Evolutionary conservation across 2,888 invertebrate genomes (phyloP).

Genomic region (Labia minor): DNA sequence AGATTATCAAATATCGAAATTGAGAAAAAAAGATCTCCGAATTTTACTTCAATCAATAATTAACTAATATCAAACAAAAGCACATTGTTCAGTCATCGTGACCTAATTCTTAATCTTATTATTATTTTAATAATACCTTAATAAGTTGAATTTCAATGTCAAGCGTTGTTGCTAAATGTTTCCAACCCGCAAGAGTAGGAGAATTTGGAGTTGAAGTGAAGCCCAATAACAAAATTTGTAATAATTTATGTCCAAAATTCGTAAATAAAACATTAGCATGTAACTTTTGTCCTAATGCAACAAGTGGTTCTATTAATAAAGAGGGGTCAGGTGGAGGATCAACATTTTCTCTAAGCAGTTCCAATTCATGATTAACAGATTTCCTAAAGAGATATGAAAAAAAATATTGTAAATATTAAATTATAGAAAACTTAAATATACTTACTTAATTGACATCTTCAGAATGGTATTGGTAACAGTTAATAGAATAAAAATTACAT

Average conservation of each 20-base stretch:
- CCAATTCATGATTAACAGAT: constrained; percentile 30
- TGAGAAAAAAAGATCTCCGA: no score
- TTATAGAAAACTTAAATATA: not conserved
- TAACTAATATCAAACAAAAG: no score
- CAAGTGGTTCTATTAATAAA: constrained; percentile 27
- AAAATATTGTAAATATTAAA: constrained; percentile 24
- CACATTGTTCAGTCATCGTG: no score
- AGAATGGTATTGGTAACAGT: no score
- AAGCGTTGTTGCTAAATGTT: constrained; percentile 15
- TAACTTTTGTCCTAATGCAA: constrained; percentile 28
- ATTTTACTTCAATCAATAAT: no score
- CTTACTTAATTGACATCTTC: not conserved
- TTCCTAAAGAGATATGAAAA: constrained; percentile 8
- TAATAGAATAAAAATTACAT: no score
- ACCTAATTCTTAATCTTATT: no score
- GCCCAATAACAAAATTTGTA: constrained; percentile 31
- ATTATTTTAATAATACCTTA: no score
- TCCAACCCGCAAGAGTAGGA: constrained; percentile 21
- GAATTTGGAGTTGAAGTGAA: constrained; percentile 31
- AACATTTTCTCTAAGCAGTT: constrained; percentile 31
- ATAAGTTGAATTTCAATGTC: constrained; percentile 15
- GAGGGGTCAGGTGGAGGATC: constrained; percentile 30
- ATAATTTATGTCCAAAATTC: constrained; percentile 27
- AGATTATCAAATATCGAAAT: no score
- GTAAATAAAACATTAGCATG: constrained; percentile 33